Base-by-base conservation (phyloP, 1,140 invertebrate genomes). In the Cydia amplana region DNA sequence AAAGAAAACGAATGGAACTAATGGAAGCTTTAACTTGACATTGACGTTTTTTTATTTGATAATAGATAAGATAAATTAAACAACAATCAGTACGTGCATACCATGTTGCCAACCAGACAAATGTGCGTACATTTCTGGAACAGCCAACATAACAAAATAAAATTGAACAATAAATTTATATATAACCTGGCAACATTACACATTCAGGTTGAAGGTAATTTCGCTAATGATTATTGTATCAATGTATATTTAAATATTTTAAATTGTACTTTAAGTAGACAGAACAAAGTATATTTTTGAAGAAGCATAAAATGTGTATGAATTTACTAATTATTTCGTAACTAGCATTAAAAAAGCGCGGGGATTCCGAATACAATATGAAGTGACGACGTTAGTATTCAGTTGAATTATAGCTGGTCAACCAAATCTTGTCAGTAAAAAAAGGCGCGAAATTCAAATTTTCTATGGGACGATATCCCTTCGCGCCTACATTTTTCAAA, bases 191-290 rank as follows among this genome's bases (percentile, higher is more conserved):
- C 51, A 55, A 55, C 51, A 55, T 55, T 55, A 18, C 6, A 55
- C 51, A 20, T 55, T 55, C 10, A 4, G 51, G 6, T 60, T 10
- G 55, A 60, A 23, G 20, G 12, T 23, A 60, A 60, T 10, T 60
- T 20, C 18, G 55, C 18, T 60, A 60, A 9, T 60, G 20, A 20
- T 23, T 10, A 6, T 51, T 51, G 20, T 23, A 23, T 12, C n/a
- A 7, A 10, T 20, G 2, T 4, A 60, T 12, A 23, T 60, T 23
- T 12, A 77, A 77, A 78, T 6, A 4, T 12, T 60, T 23, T 12
- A 77, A 77, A 78, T 6, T 76, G 73, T 49, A 77, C 76, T 78
- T 77, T 82, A 80, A 40, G 0, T 0, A 0, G 16, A 51, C 6
- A 12, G 0, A 14, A 40, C 60, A 63, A 76, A 72, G 75, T 40